Percentiles rank a stretch among this genome's conserved stretches.
These are phyloP conservation scores for Drosophila anceps DNA, from an alignment of 2,888 invertebrate genomes.

Conservation along the genomic window DNA sequence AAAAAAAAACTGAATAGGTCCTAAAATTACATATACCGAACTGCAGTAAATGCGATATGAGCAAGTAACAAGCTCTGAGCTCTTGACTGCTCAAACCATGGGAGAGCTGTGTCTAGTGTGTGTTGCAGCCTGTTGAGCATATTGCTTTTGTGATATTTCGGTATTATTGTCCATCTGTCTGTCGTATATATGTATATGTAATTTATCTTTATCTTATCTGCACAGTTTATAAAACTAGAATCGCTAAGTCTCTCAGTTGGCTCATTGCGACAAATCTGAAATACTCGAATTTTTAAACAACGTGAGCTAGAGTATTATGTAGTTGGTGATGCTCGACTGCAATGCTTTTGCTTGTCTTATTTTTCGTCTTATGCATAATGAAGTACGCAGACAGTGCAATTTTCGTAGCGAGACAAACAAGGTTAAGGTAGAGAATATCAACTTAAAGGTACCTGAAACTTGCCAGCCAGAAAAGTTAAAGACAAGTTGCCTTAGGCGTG, in stretches of 20 bases:
- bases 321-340: not conserved
- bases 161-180: not conserved
- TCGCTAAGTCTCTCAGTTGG: too few species aligned
- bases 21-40: not conserved
- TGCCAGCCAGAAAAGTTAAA: constrained; percentile 50
- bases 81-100: not conserved
- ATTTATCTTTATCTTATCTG: too few species aligned
- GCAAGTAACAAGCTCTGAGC: not conserved
- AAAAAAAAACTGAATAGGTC: not conserved
- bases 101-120: not conserved
- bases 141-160: not conserved
- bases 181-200: too few species aligned
- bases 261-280: too few species aligned
- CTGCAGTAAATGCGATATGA: too few species aligned
- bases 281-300: too few species aligned
- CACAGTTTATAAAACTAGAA: too few species aligned
- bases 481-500: constrained; percentile 19
- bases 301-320: not conserved
- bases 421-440: constrained; percentile 45
- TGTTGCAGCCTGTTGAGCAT: constrained; percentile 18
- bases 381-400: constrained; percentile 66
- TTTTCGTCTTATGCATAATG: constrained; percentile 65
- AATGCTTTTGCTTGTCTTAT: too few species aligned
- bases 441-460: constrained; percentile 55
- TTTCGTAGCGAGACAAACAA: constrained; percentile 57